Percentiles rank a stretch among this genome's conserved stretches.
Evolutionary conservation across 2,888 invertebrate species (phyloP).

Genomic region (Cephus nigrinus): DNA sequence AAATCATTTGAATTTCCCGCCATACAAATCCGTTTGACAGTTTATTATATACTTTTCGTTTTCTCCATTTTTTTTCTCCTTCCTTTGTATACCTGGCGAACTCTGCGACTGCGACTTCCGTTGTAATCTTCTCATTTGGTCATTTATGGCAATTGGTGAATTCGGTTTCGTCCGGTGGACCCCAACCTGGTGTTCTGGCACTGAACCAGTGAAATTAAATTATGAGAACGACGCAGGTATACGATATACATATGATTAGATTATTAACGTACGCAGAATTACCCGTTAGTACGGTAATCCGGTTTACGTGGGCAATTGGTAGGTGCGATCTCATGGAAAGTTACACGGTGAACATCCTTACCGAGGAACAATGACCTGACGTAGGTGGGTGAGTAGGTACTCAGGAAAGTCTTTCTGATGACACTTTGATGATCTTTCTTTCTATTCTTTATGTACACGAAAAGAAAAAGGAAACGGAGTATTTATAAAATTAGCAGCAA

Average conservation of each 20-base stretch:
- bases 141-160: not conserved
- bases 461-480: not conserved
- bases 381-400: not conserved
- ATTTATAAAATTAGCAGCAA: not conserved
- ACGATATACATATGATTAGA: not conserved
- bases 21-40: not conserved
- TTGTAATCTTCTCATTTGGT: not conserved
- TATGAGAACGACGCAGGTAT: not conserved
- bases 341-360: not conserved
- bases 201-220: not conserved
- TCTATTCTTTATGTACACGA: not conserved
- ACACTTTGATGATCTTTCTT: constrained; percentile 12
- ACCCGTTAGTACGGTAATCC: not conserved
- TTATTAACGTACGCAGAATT: not conserved
- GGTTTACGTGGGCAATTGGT: not conserved
- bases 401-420: not conserved
- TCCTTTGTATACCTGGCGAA: not conserved
- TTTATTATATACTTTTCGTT: not conserved
- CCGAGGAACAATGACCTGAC: not conserved
- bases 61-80: no score
- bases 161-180: not conserved
- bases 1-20: not conserved
- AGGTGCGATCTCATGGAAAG: not conserved
- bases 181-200: not conserved
- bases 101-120: not conserved